Base-by-base conservation (phyloP, 2,888 invertebrate genomes). In the Pollenia angustigena region DNA sequence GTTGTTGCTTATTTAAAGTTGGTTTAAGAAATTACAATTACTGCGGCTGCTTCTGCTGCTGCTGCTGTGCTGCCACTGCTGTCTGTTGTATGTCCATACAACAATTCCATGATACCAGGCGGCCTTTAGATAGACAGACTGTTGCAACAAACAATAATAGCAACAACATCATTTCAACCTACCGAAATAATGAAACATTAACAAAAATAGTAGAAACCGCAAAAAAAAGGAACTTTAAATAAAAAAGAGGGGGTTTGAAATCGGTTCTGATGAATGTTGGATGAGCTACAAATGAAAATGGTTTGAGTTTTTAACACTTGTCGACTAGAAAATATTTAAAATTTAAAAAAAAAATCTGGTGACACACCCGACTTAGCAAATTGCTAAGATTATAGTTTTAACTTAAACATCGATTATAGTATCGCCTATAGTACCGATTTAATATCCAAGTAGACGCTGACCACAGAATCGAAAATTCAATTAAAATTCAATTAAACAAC, bases 21-120 rank as follows among this genome's bases (percentile, higher is more conserved):
- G 46, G 76, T 81, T 88, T 87, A 80, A 84, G 81, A 86, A 88
- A 87, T 85, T 83, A 85, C 87, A 84, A 81, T 78, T 85, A 78
- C 81, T 66, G 56, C n/a, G 32, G 76, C 80, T 60, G 66, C 60
- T 60, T 54, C 9, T 46, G 75, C 50, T 71, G 62, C 42, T 58
- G 56, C 64, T 32, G 72, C 52, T 58, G 78, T 12, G n/a, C 62
- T 58, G 56, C 64, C 44, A 78, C 52, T 58, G 78, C 32, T 66
- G 85, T 62, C 60, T 46, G 74, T 69, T 74, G 68, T 74, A 48
- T 69, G 58, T 54, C 52, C 79, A 58, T 48, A 80, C 48, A 74
- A 60, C 60, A 74, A 66, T 74, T 80, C 50, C 60, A 69, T 80
- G 58, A 85, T 62, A 60, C 62, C 18, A 80, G 52, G 66, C 78